These are phyloP conservation scores for Leptoclinus maculatus DNA, from an alignment of 2,797 vertebrate genomes.

Conservation along the genomic window DNA sequence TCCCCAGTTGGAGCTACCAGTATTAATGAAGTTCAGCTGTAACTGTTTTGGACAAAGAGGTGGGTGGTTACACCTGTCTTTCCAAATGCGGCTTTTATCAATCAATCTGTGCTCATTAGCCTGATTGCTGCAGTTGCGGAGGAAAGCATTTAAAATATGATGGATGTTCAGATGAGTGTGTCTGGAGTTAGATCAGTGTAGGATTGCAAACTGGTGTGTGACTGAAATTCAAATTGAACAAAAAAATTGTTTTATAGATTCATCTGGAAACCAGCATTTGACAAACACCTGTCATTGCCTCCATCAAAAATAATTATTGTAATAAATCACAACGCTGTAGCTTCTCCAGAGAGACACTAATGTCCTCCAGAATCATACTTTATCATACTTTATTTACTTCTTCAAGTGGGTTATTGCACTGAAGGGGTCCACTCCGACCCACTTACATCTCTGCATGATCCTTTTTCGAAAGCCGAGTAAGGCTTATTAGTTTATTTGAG, in stretches of 20 bases:
- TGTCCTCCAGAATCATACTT: constrained; percentile 45
- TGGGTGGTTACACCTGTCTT: constrained; percentile 20
- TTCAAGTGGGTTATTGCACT: constrained; percentile 63
- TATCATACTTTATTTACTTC: constrained; percentile 58
- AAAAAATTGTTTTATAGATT: constrained; percentile 7
- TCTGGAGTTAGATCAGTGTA: not conserved
- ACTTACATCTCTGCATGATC: constrained; percentile 55
- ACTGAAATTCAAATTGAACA: constrained; percentile 23
- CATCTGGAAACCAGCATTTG: constrained; percentile 36
- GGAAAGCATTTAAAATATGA: constrained; percentile 42
- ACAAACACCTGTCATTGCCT: constrained; percentile 30
- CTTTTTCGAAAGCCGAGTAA: constrained; percentile 27
- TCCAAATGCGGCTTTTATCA: constrained; percentile 32
- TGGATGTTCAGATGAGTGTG: constrained; percentile 31
- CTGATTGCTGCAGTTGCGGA: constrained; percentile 29
- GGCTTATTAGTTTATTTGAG: constrained; percentile 50
- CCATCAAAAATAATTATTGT: constrained; percentile 41
- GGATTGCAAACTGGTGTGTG: constrained; percentile 13
- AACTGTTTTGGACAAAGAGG: constrained; percentile 24
- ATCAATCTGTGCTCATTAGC: constrained; percentile 59
- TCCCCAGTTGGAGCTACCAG: constrained; percentile 19
- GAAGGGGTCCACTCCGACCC: constrained; percentile 68
- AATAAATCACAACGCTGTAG: constrained; percentile 39
- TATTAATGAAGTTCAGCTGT: constrained; percentile 45
- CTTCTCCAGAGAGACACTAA: constrained; percentile 31